Percentiles rank a stretch among this genome's conserved stretches.
phyloP scores from a whole-genome alignment of 2,797 vertebrate species.

The Prunella strophiata region DNA sequence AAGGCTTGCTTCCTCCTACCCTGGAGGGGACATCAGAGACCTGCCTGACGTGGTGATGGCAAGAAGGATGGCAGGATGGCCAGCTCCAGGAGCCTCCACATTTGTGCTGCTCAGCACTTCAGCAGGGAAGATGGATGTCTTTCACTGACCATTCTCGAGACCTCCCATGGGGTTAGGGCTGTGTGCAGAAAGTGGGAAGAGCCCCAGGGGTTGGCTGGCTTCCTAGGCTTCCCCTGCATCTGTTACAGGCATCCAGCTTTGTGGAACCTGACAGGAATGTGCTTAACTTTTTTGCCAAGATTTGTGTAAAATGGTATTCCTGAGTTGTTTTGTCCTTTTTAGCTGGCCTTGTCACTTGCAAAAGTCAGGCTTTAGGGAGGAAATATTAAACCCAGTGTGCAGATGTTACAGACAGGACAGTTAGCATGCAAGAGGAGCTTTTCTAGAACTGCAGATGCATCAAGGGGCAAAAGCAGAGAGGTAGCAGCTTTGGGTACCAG shows the following conservation, averaged over 20 bases:
- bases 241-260: background rate
- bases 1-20: background rate
- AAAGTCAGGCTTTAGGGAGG: background rate
- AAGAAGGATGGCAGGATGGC: background rate
- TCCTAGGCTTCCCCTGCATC: background rate
- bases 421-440: background rate
- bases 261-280: background rate
- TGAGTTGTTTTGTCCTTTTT: background rate
- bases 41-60: accelerated
- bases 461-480: background rate
- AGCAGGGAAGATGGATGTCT: background rate
- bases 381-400: background rate
- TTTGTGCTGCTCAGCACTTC: background rate
- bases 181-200: background rate
- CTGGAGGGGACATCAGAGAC: background rate
- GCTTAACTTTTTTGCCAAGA: background rate
- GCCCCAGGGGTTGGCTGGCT: background rate
- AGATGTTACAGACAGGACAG: background rate
- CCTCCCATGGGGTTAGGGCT: accelerated
- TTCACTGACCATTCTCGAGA: accelerated
- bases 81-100: background rate
- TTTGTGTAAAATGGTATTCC: background rate
- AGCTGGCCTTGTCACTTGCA: background rate
- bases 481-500: background rate
- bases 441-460: background rate